These are phyloP conservation scores for Spinus olivaceus DNA, from an alignment of 2,797 vertebrate genomes.

Conservation along the genomic window DNA sequence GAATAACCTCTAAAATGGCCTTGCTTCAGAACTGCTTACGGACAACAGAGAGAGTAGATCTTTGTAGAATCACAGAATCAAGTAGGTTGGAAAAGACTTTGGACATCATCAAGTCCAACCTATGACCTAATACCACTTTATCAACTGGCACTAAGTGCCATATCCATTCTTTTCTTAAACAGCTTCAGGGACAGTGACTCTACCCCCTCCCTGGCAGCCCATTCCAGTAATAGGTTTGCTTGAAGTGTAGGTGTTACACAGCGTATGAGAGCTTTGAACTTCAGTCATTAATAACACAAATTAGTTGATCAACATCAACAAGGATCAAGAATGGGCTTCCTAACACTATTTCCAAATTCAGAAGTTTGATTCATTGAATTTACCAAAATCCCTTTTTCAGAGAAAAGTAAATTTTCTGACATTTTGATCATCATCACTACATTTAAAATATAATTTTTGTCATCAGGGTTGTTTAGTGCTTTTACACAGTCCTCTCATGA, in stretches of 20 bases:
- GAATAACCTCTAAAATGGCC: background rate
- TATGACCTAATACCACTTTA: background rate
- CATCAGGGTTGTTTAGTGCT: background rate
- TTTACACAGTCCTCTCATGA: background rate
- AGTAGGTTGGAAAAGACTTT: background rate
- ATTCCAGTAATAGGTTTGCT: background rate
- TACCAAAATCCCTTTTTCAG: background rate
- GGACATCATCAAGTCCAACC: background rate
- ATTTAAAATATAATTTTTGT: background rate
- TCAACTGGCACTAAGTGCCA: background rate
- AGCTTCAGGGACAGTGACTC: rapidly evolving
- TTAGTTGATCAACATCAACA: background rate
- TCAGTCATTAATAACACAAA: background rate
- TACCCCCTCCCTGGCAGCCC: background rate
- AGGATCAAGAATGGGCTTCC: background rate
- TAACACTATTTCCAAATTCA: background rate
- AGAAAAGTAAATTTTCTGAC: background rate
- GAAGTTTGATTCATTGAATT: background rate
- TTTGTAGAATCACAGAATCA: background rate
- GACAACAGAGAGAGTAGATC: background rate
- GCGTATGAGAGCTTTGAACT: background rate
- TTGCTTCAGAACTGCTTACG: background rate
- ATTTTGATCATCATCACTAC: background rate
- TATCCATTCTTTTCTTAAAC: background rate
- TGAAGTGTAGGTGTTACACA: background rate